Evolutionary conservation across 2,797 vertebrate species (phyloP).

Genomic region (Myotis myotis): DNA sequence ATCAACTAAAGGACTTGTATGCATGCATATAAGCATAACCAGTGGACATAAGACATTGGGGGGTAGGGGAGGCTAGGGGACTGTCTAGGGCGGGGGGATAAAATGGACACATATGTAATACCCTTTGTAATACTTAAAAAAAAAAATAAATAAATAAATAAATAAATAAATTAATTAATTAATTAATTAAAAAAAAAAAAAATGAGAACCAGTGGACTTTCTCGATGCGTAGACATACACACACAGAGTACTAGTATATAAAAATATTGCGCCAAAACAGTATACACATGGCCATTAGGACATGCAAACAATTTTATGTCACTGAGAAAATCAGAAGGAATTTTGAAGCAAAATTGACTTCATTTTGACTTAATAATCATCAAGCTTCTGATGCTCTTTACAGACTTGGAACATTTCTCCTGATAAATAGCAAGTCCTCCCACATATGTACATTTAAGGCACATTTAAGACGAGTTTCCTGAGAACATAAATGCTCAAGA

Average conservation of each 20-base stretch:
- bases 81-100: no score
- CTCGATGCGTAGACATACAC: background rate
- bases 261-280: background rate
- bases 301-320: background rate
- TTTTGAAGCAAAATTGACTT: background rate
- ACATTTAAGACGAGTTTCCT: slow-evolving; percentile 46
- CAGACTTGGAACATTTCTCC: slow-evolving; percentile 29
- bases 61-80: no score
- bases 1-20: no score
- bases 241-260: background rate
- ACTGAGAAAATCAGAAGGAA: background rate
- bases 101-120: no score
- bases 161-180: no score
- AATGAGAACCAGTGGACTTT: background rate
- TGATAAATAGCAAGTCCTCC: slow-evolving; percentile 40
- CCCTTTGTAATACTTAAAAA: no score
- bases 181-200: no score
- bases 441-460: slow-evolving; percentile 28
- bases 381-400: background rate
- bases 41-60: no score
- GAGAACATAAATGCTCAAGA: slow-evolving; percentile 17
- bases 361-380: background rate
- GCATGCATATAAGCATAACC: no score
- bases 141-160: no score
- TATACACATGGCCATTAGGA: background rate